Base-by-base conservation (phyloP, 2,113 vertebrate genomes). In the Sinocyclocheilus maitianheensis region DNA sequence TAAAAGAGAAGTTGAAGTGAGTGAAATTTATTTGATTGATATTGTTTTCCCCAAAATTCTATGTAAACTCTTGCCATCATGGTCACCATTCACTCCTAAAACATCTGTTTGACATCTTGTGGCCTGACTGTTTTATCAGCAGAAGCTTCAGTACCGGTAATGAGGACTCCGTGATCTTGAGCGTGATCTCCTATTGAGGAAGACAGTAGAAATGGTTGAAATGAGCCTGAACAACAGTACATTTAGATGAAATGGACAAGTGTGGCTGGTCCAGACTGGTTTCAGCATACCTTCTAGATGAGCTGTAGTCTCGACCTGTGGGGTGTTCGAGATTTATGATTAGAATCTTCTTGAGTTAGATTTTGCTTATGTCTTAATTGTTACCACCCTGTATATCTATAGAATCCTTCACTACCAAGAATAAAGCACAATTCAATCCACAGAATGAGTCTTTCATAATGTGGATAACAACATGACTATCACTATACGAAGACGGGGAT, bases 281-380 rank as follows among this genome's bases (percentile, higher is more conserved):
- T 88, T 88, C 89, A 16, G 88, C 93, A 89, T 93, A 96, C 95
- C 95, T 95, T 94, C 91, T 93, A 85, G 91, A 90, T 82, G 94
- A 95, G 91, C 89, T 93, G 92, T 90, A 74, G 60, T 95, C 94
- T 58, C 95, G 94, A 91, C 94, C 95, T 96, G 92, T 84, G 87
- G 91, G 90, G 90, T 88, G 90, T 76, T 93, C 10, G 84, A 84
- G 76, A 92, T 81, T 90, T 30, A 84, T 9, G n/a, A 84, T 86
- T 58, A 75, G 81, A 63, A 75, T 69, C 20, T 78, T 53, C 77
- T 79, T 2, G 43, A 10, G 43, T 46, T 10, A 46, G 43, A 10
- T 46, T 46, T 11, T 20, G n/a, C 34, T 11, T 26, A 20, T 5
- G 55, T 22, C 48, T 77, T 77, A 78, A 51, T 51, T 51, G 48